Base-by-base conservation (phyloP, 2,113 vertebrate genomes). In the Halichoeres trimaculatus region DNA sequence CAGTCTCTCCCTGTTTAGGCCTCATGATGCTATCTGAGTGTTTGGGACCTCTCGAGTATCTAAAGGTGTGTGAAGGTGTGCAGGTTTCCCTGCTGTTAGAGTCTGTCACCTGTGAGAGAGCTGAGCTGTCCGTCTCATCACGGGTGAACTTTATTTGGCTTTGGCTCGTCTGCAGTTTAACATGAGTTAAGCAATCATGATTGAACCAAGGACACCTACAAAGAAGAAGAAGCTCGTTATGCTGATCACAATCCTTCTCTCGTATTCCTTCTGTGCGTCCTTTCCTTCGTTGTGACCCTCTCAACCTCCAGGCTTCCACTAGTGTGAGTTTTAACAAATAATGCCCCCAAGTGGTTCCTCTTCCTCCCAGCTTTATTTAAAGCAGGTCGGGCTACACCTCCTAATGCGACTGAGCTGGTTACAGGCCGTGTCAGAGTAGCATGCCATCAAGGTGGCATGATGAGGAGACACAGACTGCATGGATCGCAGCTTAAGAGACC, bases 1-100 rank as follows among this genome's bases (percentile, higher is more conserved):
- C 36, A 45, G 56, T 50, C 69, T 65, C 64, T 81, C 80, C 85
- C 74, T 41, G 63, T 40, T 40, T 58, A 83, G 90, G 88, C 87
- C 91, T 88, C 88, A 70, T 70, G 80, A 87, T 83, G 71, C 84
- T 89, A 78, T 83, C 71, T 47, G 85, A 87, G 78, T 61, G 74
- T 76, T 81, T 79, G 50, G 71, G 78, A 77, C 75, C 87, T 78
- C 77, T 57, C 17, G 73, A 89, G 67, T 80, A 81, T 80, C 82
- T 54, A 70, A 70, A 85, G 83, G 75, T 69, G 87, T 57, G 76
- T 84, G 59, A 82, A 57, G 74, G 84, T 43, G 55, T 51, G 73
- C 75, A 75, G 61, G 74, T 80, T 83, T 76, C 72, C 69, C 74
- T 79, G 73, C 85, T 70, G 61, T 73, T 70, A 54, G 45, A 58